Conservation (phyloP, 1,140 invertebrate species). For the Conopomorpha cramerella region DNA sequence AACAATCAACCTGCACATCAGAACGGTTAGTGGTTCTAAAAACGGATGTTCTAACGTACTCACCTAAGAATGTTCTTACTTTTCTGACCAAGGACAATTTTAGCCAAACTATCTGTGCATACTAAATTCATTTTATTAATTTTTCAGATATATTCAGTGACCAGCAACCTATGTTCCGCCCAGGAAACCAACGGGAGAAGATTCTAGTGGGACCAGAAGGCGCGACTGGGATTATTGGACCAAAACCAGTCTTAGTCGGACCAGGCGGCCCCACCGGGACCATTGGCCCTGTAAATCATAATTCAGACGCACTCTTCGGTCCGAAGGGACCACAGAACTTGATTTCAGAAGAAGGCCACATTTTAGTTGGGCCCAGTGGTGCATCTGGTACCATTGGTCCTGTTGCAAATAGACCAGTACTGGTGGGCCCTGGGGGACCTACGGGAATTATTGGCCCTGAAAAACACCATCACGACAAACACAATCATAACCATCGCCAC, state of each 20-base stretch:
- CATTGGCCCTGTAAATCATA: constrained; percentile 43
- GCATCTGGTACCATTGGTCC: constrained; percentile 28
- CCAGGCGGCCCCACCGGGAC: constrained; percentile 28
- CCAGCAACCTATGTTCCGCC: neutral
- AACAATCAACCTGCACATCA: no score
- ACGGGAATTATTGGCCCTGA: constrained; percentile 55
- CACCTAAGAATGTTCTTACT: no score
- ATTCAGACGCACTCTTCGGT: constrained; percentile 31
- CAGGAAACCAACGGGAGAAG: neutral
- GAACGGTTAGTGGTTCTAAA: no score
- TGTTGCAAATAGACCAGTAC: constrained; percentile 54
- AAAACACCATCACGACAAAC: constrained; percentile 4
- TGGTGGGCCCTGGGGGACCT: constrained; percentile 64
- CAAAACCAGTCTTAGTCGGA: constrained; percentile 26
- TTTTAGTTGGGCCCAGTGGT: constrained; percentile 23
- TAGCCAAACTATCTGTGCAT: no score
- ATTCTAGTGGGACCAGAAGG: constrained; percentile 62
- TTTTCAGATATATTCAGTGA: neutral
- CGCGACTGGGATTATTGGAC: constrained; percentile 56
- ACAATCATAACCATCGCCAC: no score
- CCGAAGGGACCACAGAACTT: constrained; percentile 28
- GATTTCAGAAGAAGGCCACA: constrained; percentile 22
- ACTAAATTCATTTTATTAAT: no score
- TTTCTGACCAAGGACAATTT: no score
- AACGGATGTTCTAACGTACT: no score